Evolutionary conservation across 2,797 vertebrate genomes (phyloP).

Genomic region (Phylloscopus collybita): DNA sequence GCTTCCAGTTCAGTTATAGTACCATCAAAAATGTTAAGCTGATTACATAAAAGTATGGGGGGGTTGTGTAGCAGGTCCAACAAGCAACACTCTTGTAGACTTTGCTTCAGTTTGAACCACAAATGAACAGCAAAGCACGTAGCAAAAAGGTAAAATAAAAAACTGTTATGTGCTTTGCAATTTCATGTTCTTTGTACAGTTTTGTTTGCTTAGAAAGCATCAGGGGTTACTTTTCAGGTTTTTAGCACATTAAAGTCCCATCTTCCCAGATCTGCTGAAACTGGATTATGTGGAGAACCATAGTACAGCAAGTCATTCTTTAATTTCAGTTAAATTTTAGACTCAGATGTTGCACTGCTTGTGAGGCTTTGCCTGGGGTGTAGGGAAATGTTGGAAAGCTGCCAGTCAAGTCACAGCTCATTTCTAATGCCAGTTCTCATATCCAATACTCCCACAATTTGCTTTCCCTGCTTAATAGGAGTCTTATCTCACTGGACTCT

Average conservation of each 20-base stretch:
- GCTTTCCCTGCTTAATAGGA: neutral
- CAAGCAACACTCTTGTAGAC: neutral
- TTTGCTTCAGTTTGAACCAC: neutral
- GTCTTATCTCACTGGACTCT: conserved; percentile 9
- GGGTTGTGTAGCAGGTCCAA: neutral
- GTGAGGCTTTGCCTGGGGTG: neutral
- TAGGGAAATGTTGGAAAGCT: neutral
- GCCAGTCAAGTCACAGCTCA: neutral
- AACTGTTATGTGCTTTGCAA: neutral
- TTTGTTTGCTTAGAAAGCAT: neutral
- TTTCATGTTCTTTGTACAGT: neutral
- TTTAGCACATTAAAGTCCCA: neutral
- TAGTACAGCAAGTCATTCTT: neutral
- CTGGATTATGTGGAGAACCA: neutral
- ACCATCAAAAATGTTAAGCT: neutral
- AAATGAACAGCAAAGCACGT: neutral
- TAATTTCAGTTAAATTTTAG: neutral
- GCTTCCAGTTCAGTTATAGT: neutral
- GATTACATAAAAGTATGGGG: neutral
- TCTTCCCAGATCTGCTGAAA: neutral
- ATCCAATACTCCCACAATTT: neutral
- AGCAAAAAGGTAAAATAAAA: neutral
- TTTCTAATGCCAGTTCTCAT: neutral
- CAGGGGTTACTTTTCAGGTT: neutral
- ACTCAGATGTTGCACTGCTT: neutral